Base-by-base conservation (phyloP, 2,113 vertebrate genomes). In the Myotis brandtii region DNA sequence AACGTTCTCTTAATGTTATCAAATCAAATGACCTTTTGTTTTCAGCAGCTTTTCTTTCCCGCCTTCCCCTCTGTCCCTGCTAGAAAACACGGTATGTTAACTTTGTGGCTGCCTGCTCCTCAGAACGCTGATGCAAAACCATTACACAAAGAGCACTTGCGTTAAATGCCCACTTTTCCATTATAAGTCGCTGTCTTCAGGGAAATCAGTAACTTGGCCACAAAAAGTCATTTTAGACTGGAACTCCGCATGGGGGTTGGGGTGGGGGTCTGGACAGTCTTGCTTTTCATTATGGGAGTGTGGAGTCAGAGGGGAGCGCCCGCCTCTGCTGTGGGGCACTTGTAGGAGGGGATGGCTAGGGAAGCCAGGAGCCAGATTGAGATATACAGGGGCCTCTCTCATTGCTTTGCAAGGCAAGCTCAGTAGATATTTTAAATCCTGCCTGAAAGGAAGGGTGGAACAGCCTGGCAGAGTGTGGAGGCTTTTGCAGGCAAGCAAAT, bases 11-110 rank as follows among this genome's bases (percentile, higher is more conserved):
- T 95, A 96, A 94, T 14, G 2, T 96, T 88, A 97, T 96, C 89
- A 93, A 88, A 96, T 97, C 95, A 97, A 97, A 97, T 96, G 94
- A 97, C 97, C 96, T 98, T 98, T 98, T 96, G 97, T 97, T 98
- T 98, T 97, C 95, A 94, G 48, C 64, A 95, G 94, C 89, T 92
- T 88, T 97, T 84, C 52, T 81, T 80, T 30, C 21, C 72, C 9
- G 75, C 79, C 11, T 46, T 48, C 48, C 48, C 50, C 34, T 48
- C 32, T 5, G 20, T 59, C 70, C 75, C 37, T 23, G 59, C 92
- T 86, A 70, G 97, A 97, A 98, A 97, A 97, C 97, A 94, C 79
- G 88, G 23, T 87, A 59, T 91, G 96, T 96, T 94, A 85, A 69
- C 73, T 82, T 96, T 89, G 93, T 89, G 96, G 82, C 96, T 94